These are phyloP conservation scores for Drosophila hamatofila DNA, from an alignment of 2,888 invertebrate genomes.

Conservation along the genomic window DNA sequence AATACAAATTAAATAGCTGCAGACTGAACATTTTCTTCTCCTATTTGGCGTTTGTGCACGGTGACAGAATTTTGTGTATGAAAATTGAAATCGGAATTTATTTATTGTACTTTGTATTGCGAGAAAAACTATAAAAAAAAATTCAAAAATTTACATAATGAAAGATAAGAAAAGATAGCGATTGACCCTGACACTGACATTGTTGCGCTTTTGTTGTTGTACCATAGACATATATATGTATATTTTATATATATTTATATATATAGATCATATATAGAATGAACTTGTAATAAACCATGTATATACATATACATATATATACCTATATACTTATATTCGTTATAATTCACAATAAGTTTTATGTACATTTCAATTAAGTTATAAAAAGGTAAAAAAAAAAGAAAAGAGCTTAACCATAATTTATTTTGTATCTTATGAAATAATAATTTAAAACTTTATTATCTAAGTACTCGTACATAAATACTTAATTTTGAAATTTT, in stretches of 20 bases:
- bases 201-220: constrained; percentile 81
- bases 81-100: constrained; percentile 49
- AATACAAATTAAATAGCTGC: constrained; percentile 40
- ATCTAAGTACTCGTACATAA: constrained; percentile 39
- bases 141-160: constrained; percentile 6
- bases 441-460: constrained; percentile 56
- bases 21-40: constrained; percentile 43
- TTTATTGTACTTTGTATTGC: constrained; percentile 54
- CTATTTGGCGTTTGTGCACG: constrained; percentile 65
- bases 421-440: constrained; percentile 71
- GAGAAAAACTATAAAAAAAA: constrained; percentile 27
- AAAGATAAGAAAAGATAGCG: constrained; percentile 30
- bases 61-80: constrained; percentile 64
- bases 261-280: constrained; percentile 16
- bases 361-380: constrained; percentile 75
- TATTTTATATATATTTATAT: neutral
- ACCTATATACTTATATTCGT: constrained; percentile 28
- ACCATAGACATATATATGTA: constrained; percentile 60
- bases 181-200: constrained; percentile 77
- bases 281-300: constrained; percentile 65
- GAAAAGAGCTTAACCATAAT: constrained; percentile 63
- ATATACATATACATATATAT: constrained; percentile 21
- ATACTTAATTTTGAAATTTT: constrained; percentile 70
- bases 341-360: constrained; percentile 70
- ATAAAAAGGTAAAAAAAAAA: constrained; percentile 22